Conservation (phyloP, 1,140 invertebrate species). For the Caenorhabditis briggsae region DNA sequence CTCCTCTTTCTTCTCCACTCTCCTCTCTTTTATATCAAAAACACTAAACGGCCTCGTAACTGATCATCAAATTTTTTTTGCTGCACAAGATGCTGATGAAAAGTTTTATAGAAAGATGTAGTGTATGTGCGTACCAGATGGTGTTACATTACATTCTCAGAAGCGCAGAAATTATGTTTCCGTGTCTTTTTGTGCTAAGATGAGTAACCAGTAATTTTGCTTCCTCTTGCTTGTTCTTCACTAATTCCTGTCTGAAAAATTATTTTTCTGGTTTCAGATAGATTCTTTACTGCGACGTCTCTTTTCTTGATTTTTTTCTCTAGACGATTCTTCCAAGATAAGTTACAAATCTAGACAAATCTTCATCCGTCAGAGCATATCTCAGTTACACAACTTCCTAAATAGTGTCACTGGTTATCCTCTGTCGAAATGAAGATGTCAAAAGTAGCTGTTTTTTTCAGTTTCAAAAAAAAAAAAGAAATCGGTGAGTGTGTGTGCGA, state of each 20-base stretch:
- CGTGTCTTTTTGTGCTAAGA: not conserved
- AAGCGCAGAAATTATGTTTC: not conserved
- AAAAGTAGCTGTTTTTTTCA: not conserved
- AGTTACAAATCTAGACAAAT: no score
- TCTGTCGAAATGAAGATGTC: slow-evolving; percentile 8
- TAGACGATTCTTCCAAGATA: no score
- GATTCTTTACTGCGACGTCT: no score
- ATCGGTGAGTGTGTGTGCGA: not conserved
- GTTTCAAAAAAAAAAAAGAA: not conserved
- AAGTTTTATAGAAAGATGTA: slow-evolving; percentile 12
- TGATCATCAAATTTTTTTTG: not conserved
- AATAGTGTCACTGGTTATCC: slow-evolving; percentile 33
- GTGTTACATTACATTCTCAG: not conserved
- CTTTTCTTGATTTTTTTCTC: no score
- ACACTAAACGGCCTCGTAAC: not conserved
- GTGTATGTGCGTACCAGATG: not conserved
- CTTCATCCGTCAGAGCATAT: not conserved
- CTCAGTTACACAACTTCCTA: slow-evolving; percentile 12
- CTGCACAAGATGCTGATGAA: not conserved
- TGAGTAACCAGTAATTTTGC: not conserved
- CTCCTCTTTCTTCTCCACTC: no score
- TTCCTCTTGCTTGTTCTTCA: no score
- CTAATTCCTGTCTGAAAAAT: no score
- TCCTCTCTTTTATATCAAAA: not conserved
- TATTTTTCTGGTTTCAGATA: no score